phyloP scores from a whole-genome alignment of 2,888 invertebrate genomes.

The Ommatoiulus sabulosus region DNA sequence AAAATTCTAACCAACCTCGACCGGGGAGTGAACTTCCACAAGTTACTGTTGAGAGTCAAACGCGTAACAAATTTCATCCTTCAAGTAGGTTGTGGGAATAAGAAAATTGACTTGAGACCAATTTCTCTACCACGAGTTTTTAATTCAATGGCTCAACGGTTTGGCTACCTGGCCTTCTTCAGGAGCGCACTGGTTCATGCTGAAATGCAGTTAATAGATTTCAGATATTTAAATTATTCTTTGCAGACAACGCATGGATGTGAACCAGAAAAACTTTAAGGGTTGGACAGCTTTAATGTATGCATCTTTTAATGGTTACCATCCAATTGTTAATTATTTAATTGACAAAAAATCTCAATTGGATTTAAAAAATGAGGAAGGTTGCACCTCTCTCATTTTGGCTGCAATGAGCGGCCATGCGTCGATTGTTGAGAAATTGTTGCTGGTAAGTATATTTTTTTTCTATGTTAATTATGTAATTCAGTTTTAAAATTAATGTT shows the following conservation, averaged over 20 bases:
- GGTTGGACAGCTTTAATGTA: slow-evolving; percentile 52
- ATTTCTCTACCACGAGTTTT: too few species aligned
- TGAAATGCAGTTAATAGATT: too few species aligned
- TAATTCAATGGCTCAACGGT: too few species aligned
- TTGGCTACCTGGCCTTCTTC: too few species aligned
- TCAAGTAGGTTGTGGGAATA: too few species aligned
- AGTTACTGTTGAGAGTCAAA: too few species aligned
- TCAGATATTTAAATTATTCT: neutral
- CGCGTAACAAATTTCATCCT: too few species aligned
- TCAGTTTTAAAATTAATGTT: neutral
- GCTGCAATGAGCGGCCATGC: slow-evolving; percentile 20
- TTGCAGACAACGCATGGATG: neutral
- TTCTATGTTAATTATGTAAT: neutral
- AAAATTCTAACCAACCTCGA: too few species aligned
- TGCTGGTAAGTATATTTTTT: neutral
- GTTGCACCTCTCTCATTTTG: neutral
- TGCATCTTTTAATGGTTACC: neutral
- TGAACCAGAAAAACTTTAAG: neutral
- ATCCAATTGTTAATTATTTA: slow-evolving; percentile 19
- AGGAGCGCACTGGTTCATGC: too few species aligned
- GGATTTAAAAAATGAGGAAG: slow-evolving; percentile 45
- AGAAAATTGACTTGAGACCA: too few species aligned
- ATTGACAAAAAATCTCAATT: slow-evolving; percentile 22
- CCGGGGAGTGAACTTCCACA: too few species aligned
- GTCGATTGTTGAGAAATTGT: slow-evolving; percentile 17